Conservation (phyloP, 2,113 vertebrate genomes). For the Corythoichthys haematopterus region DNA sequence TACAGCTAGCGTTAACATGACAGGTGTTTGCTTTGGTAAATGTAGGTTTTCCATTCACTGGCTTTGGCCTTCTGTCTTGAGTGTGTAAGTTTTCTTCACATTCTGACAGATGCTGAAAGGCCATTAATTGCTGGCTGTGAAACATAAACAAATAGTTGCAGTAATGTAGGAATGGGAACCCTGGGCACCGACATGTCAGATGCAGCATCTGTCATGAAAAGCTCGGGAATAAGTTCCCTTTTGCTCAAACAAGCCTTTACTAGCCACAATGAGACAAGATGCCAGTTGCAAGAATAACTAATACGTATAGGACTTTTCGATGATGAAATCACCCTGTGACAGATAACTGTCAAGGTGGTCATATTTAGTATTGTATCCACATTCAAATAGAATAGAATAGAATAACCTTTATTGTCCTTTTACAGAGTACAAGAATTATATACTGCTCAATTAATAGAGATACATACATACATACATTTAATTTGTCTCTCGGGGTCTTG, state of each 20-base stretch:
- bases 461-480: too few relatives aligned
- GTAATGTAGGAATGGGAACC: conserved; percentile 4
- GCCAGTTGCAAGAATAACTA: background rate
- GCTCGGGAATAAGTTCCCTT: background rate
- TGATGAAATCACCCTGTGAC: background rate
- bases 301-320: background rate
- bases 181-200: background rate
- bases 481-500: too few relatives aligned
- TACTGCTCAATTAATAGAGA: too few relatives aligned
- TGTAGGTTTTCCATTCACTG: conserved; percentile 23
- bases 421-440: too few relatives aligned
- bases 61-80: background rate
- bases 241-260: conserved; percentile 14
- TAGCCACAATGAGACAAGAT: background rate
- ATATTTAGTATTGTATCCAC: background rate
- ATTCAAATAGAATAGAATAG: background rate
- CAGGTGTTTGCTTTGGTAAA: conserved; percentile 32
- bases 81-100: background rate
- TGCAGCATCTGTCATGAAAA: background rate
- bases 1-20: conserved; percentile 24
- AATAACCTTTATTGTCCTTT: too few relatives aligned
- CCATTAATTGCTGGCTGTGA: conserved; percentile 13
- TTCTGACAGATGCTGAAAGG: conserved; percentile 38
- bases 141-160: conserved; percentile 1
- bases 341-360: too few relatives aligned